These are phyloP conservation scores for Bombus difficillimus DNA, from an alignment of 1,140 invertebrate genomes.

Conservation along the genomic window DNA sequence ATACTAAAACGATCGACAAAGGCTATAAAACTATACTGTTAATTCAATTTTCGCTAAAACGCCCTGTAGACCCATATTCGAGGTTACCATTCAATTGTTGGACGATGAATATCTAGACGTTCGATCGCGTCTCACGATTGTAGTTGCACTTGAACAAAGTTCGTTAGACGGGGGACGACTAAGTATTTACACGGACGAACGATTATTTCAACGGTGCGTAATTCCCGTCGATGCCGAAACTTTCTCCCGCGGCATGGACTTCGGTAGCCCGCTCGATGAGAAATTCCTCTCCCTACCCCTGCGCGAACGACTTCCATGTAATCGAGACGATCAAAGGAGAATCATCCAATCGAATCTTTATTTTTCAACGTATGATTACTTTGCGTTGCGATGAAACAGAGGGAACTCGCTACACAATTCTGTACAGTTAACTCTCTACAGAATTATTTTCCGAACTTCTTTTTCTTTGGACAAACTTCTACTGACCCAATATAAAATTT, in stretches of 20 bases:
- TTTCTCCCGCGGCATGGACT: slow-evolving; percentile 19
- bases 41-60: not conserved
- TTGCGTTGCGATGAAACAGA: no score
- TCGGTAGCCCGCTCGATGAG: slow-evolving; percentile 27
- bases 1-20: no score
- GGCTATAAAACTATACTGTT: no score
- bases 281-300: slow-evolving; percentile 6
- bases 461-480: not conserved
- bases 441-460: not conserved
- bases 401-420: no score
- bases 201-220: slow-evolving; percentile 21
- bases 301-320: not conserved
- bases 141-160: not conserved
- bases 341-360: not conserved
- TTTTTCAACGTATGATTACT: not conserved
- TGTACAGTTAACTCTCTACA: no score
- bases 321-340: not conserved
- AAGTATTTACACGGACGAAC: slow-evolving; percentile 1
- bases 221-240: slow-evolving; percentile 45
- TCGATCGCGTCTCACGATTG: not conserved
- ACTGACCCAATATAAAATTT: not conserved
- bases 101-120: not conserved
- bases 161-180: not conserved
- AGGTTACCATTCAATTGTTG: not conserved
- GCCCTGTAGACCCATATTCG: no score